Percentiles rank a stretch among this genome's conserved stretches.
These are phyloP conservation scores for Drosophila nr. fundita DNA, from an alignment of 2,888 invertebrate genomes.

Conservation along the genomic window DNA sequence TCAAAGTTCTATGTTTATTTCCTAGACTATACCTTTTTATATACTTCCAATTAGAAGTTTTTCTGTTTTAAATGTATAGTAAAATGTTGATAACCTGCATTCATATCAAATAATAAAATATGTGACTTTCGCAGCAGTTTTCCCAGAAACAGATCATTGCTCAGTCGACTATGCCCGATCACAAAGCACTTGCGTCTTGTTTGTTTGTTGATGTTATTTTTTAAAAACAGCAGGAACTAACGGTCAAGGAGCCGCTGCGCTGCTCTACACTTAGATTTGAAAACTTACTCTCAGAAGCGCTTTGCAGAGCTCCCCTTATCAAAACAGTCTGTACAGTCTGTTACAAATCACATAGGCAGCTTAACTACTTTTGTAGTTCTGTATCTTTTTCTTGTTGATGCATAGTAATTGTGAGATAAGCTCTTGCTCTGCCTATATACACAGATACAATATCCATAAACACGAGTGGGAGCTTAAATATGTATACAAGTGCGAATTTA, in stretches of 20 bases:
- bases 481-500: neutral
- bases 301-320: neutral
- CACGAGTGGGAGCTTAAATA: neutral
- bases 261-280: slow-evolving; percentile 17
- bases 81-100: neutral
- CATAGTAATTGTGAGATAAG: slow-evolving; percentile 31
- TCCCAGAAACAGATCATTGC: neutral
- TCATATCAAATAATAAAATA: neutral
- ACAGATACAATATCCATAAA: neutral
- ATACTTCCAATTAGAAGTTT: neutral
- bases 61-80: neutral
- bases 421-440: slow-evolving; percentile 3
- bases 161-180: neutral
- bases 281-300: neutral
- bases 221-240: slow-evolving; percentile 30
- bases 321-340: slow-evolving; percentile 7
- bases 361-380: slow-evolving; percentile 1
- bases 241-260: slow-evolving; percentile 17
- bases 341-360: slow-evolving; percentile 12
- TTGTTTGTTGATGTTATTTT: slow-evolving; percentile 15
- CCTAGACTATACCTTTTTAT: neutral
- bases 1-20: neutral
- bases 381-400: slow-evolving; percentile 24
- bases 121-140: neutral
- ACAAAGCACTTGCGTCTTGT: neutral